phyloP scores from a whole-genome alignment of 2,888 invertebrate genomes.

The Eurytoma californica region DNA sequence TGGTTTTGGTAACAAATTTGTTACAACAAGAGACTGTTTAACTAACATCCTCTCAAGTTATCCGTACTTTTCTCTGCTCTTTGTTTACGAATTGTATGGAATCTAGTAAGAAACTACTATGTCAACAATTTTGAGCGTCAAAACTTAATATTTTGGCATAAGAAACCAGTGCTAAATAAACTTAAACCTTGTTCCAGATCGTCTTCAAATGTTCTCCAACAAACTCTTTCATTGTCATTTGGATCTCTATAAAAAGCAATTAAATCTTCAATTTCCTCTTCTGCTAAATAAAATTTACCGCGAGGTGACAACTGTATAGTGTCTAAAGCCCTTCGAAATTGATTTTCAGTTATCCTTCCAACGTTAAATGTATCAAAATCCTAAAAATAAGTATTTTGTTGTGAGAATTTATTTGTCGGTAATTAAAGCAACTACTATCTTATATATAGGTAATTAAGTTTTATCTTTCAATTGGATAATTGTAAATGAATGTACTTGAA shows the following conservation, averaged over 20 bases:
- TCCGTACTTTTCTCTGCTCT: no score
- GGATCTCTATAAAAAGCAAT: conserved; percentile 83
- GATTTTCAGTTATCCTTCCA: conserved; percentile 82
- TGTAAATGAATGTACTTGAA: conserved; percentile 76
- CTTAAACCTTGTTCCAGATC: conserved; percentile 84
- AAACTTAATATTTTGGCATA: no score
- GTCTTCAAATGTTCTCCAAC: conserved; percentile 87
- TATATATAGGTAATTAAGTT: no score
- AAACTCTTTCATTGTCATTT: conserved; percentile 81
- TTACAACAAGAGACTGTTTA: no score
- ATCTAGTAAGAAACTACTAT: no score
- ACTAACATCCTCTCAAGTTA: no score
- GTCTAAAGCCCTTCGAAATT: conserved; percentile 84
- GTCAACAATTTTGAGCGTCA: no score
- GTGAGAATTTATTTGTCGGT: no score
- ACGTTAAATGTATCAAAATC: conserved; percentile 83
- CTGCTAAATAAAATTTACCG: conserved; percentile 78
- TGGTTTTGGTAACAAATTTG: no score
- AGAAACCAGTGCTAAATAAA: no score
- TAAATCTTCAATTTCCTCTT: conserved; percentile 81
- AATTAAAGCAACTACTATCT: no score
- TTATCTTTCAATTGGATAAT: not conserved
- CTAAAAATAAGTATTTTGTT: conserved; percentile 68
- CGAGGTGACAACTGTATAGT: conserved; percentile 80
- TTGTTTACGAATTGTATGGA: no score